Evolutionary conservation across 2,797 vertebrate species (phyloP), one percentile per base, ranked within the genome.

Genomic region (Smutsia temminckii): DNA sequence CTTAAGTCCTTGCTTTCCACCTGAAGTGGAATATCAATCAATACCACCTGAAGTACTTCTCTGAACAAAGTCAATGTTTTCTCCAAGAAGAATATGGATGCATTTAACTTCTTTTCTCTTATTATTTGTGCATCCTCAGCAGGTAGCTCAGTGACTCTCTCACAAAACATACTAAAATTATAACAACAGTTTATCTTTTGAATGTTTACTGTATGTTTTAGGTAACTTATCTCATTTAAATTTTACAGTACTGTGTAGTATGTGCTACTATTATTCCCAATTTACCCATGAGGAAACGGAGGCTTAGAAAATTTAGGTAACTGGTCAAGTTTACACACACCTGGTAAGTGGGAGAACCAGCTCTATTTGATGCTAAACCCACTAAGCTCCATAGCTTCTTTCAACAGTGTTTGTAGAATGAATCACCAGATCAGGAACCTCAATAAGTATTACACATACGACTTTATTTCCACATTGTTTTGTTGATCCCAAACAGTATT

Each of bases 391-490:
- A 34, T 13, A 11, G 21, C 7, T 46, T 66, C 29, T 71, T 78
- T 63, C 55, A 51, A 1, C 11, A 25, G 16, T 42, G 29, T 72
- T 87, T 40, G 72, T 0, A 42, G 42, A 85, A 81, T 17, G n/a
- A 53, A 55, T 3, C 74, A 55, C 40, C 80, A 79, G 21, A 29
- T 49, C 11, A 90, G 27, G 11, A 84, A 14, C 11, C 55, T 40
- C 46, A 74, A 3, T 27, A 49, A 95, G 32, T 12, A 8, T 46
- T 29, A 51, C 8, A n/a, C 42, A 16, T 59, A 66, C n/a, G 23
- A 92, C 29, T 71, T 92, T 66, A 77, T 75, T 81, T 59, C 55
- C 23, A 57, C 11, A 17, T 71, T 66, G n/a, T 93, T 84, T 94
- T 64, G 34, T 59, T 89, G 53, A 71, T n/a, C 12, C 42, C 66